phyloP scores from a whole-genome alignment of 2,888 invertebrate species.

The Lasiommata megera region DNA sequence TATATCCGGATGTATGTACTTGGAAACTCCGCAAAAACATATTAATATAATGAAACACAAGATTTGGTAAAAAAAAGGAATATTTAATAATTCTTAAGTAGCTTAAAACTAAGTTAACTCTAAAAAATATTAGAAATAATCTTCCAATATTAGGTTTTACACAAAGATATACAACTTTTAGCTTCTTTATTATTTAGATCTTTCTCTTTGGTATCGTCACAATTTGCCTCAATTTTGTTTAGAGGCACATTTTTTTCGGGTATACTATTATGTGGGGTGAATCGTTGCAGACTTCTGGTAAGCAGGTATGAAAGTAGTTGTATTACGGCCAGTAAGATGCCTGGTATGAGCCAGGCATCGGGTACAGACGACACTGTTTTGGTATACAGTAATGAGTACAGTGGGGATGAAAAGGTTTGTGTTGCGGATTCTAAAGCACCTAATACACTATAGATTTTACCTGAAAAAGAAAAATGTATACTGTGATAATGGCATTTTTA shows the following conservation, averaged over 20 bases:
- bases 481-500: neutral
- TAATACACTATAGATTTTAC: slow-evolving; percentile 75
- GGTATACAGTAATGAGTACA: slow-evolving; percentile 68
- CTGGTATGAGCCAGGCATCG: slow-evolving; percentile 70
- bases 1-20: too few relatives aligned
- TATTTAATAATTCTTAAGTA: neutral
- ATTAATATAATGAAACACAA: neutral
- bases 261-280: slow-evolving; percentile 4
- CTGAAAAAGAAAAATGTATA: slow-evolving; percentile 46
- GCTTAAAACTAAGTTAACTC: slow-evolving; percentile 6
- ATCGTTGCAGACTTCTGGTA: slow-evolving; percentile 45
- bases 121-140: too few relatives aligned
- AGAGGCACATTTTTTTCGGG: slow-evolving; percentile 27
- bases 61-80: neutral
- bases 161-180: neutral
- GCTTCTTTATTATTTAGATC: slow-evolving; percentile 28
- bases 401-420: slow-evolving; percentile 64
- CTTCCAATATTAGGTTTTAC: neutral
- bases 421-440: slow-evolving; percentile 73
- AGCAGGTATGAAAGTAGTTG: slow-evolving; percentile 60
- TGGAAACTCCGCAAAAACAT: too few relatives aligned
- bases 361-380: slow-evolving; percentile 61
- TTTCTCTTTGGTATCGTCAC: slow-evolving; percentile 26
- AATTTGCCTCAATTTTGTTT: slow-evolving; percentile 8
- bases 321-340: slow-evolving; percentile 52